Conservation (phyloP, 2,797 vertebrate genomes). For the Adrianichthys oophorus region DNA sequence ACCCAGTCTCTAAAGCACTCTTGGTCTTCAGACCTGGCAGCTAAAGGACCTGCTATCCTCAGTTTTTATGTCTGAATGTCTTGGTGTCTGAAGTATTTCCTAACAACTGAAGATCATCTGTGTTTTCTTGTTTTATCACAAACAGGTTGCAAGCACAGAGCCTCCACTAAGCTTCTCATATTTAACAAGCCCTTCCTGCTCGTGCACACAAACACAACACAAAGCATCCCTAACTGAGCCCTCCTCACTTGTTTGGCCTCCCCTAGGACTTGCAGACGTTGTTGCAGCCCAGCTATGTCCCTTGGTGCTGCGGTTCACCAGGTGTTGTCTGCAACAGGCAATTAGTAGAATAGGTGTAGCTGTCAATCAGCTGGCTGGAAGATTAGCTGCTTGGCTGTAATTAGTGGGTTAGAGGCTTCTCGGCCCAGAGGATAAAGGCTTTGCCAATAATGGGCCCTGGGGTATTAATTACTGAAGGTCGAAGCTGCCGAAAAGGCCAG, state of each 20-base stretch:
- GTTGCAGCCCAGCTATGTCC: constrained; percentile 73
- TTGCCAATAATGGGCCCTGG: constrained; percentile 85
- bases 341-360: constrained; percentile 85
- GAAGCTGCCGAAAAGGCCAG: constrained; percentile 83
- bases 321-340: constrained; percentile 87
- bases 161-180: constrained; percentile 12
- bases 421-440: constrained; percentile 85
- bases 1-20: no score
- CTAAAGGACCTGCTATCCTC: no score
- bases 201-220: constrained; percentile 41
- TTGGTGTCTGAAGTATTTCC: background rate
- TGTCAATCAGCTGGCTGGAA: constrained; percentile 82
- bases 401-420: constrained; percentile 84
- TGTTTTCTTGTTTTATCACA: constrained; percentile 15
- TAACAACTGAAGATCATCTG: constrained; percentile 10
- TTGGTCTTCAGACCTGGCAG: no score
- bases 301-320: constrained; percentile 79
- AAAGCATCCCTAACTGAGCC: constrained; percentile 26
- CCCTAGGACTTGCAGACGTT: constrained; percentile 74
- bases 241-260: constrained; percentile 65
- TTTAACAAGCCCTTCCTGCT: constrained; percentile 16
- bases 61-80: background rate
- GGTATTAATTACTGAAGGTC: constrained; percentile 90
- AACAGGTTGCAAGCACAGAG: constrained; percentile 1
- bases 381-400: constrained; percentile 85